Evolutionary conservation across 2,113 vertebrate species (phyloP), one percentile per base, ranked within the genome.

Genomic region (Hippoglossus stenolepis): DNA sequence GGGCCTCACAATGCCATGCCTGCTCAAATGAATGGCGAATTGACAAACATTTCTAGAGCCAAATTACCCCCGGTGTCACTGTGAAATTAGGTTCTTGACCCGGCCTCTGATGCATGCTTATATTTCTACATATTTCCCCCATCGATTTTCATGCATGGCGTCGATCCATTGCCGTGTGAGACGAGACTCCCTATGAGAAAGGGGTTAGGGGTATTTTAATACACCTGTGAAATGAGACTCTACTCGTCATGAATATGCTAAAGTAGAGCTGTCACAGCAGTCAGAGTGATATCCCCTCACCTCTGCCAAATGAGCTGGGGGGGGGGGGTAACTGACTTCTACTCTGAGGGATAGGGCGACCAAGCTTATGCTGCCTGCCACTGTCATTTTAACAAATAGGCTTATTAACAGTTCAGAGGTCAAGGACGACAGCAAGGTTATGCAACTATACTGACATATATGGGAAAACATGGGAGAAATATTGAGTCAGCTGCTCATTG

Each of bases 61-160:
- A 97, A 98, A 99, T 99, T 97, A 98, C 95, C 95, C 94, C 95
- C 63, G 94, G 96, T 98, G 96, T 98, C 97, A 97, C 95, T 96
- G 95, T 97, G 96, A 98, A 99, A 99, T 99, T 97, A 99, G 97
- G 97, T 98, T 97, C 97, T 96, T 98, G 97, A 98, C 98, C 97
- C 94, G 90, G 95, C 95, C 95, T 97, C 96, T 97, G 97, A 97
- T 96, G 96, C 97, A 96, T 97, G 96, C 96, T 96, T 98, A 96
- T 96, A 96, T 97, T 96, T 96, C 96, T 96, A 95, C 95, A 96
- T 96, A 95, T 97, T 97, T 95, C 92, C 94, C 95, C 94, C 95
- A 96, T 96, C 95, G 95, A 97, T 97, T 97, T 97, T 96, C 93
- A 97, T 96, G 96, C 96, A 95, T 95, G 95, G 93, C 96, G 94